Conservation (phyloP, 2,113 vertebrate genomes). For the Scolopax mira region DNA sequence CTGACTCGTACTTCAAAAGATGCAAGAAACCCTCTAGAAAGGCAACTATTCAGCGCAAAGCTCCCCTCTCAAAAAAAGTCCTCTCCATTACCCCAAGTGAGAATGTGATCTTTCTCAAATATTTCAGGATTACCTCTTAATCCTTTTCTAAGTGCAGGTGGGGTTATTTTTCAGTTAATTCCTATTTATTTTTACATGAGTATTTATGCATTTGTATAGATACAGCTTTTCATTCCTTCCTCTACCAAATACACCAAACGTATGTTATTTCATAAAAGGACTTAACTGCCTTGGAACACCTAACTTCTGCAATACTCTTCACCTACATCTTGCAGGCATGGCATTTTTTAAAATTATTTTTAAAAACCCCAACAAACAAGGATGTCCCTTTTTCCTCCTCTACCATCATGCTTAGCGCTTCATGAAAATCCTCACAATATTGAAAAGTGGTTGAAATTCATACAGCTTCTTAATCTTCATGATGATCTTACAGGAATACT, state of each 20-base stretch:
- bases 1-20: not conserved
- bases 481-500: not conserved
- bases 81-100: not conserved
- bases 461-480: not conserved
- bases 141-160: not conserved
- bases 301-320: not conserved
- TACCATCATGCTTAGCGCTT: not conserved
- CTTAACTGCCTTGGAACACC: not conserved
- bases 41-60: not conserved
- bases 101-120: not conserved
- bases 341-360: not conserved
- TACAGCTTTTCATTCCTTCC: not conserved
- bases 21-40: not conserved
- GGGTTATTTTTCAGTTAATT: not conserved
- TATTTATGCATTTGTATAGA: not conserved
- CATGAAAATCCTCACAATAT: not conserved
- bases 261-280: not conserved
- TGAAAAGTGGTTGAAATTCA: not conserved
- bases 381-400: not conserved
- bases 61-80: not conserved
- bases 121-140: not conserved
- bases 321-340: not conserved
- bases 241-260: not conserved
- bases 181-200: not conserved
- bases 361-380: not conserved